Evolutionary conservation across 1,140 invertebrate species (phyloP).

Genomic region (Drosophila bocqueti): DNA sequence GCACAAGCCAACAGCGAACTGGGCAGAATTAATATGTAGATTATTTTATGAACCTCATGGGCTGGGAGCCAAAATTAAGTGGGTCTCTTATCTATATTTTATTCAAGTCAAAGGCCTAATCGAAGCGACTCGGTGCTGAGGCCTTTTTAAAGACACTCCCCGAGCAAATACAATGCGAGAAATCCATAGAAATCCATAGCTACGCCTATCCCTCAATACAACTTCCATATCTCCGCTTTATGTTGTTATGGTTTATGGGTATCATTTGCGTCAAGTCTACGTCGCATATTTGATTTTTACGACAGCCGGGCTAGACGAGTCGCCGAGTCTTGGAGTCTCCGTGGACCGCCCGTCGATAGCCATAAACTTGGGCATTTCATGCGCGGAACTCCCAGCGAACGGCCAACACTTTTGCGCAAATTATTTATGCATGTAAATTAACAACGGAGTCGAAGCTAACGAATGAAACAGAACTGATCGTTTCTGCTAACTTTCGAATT

Average conservation of each 20-base stretch:
- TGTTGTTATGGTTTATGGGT: conserved; percentile 65
- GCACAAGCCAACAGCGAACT: not conserved
- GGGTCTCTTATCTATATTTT: conserved; percentile 23
- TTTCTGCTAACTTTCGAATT: conserved; percentile 65
- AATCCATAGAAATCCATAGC: conserved; percentile 18
- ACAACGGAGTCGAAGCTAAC: conserved; percentile 24
- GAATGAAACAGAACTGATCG: conserved; percentile 16
- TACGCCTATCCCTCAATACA: conserved; percentile 54
- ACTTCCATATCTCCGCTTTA: conserved; percentile 44
- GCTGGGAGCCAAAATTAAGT: not conserved
- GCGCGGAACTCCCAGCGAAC: conserved; percentile 29
- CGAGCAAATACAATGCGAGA: conserved; percentile 22
- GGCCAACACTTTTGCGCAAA: conserved; percentile 46
- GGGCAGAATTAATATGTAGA: conserved; percentile 44
- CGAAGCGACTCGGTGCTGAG: not conserved
- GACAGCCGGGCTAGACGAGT: conserved; percentile 39
- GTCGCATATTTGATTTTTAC: conserved; percentile 62
- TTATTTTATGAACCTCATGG: conserved; percentile 15
- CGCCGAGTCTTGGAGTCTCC: conserved; percentile 1
- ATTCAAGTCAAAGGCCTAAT: conserved; percentile 18
- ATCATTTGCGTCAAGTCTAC: conserved; percentile 60
- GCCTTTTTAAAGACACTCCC: conserved; percentile 47
- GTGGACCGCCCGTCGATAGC: conserved; percentile 55
- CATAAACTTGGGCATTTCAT: conserved; percentile 72
- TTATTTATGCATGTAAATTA: conserved; percentile 75